Evolutionary conservation across 2,797 vertebrate genomes (phyloP).

Genomic region (Vespertilio murinus): DNA sequence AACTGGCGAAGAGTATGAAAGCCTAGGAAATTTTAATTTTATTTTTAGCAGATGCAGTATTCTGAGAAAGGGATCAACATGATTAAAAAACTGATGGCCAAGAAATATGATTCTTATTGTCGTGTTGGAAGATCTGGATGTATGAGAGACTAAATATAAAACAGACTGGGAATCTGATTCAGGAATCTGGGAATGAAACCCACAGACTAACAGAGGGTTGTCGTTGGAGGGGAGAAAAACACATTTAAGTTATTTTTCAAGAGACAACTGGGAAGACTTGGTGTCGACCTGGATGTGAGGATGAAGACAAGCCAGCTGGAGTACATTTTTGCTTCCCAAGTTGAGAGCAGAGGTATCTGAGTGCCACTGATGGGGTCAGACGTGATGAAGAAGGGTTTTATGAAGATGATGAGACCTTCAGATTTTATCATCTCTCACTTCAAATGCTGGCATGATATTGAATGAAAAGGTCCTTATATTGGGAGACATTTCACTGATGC

Average conservation of each 20-base stretch:
- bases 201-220: background rate
- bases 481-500: background rate
- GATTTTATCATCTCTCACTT: background rate
- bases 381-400: background rate
- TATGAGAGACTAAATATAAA: slow-evolving; percentile 68
- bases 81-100: slow-evolving; percentile 63
- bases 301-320: slow-evolving; percentile 7
- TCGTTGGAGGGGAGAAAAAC: slow-evolving; percentile 22
- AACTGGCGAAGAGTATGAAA: background rate
- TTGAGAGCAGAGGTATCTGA: background rate
- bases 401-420: background rate
- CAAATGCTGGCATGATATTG: background rate
- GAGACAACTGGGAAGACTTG: slow-evolving; percentile 38
- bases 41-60: slow-evolving; percentile 38
- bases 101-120: slow-evolving; percentile 68
- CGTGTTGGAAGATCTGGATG: slow-evolving; percentile 55
- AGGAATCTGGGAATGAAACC: slow-evolving; percentile 58
- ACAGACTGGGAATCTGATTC: slow-evolving; percentile 62
- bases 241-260: slow-evolving; percentile 58
- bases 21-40: background rate
- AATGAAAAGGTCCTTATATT: background rate
- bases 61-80: slow-evolving; percentile 70
- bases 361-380: background rate
- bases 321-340: background rate
- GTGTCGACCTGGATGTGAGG: background rate